Conservation (phyloP, 2,797 vertebrate genomes). For the Bradypus variegatus region DNA sequence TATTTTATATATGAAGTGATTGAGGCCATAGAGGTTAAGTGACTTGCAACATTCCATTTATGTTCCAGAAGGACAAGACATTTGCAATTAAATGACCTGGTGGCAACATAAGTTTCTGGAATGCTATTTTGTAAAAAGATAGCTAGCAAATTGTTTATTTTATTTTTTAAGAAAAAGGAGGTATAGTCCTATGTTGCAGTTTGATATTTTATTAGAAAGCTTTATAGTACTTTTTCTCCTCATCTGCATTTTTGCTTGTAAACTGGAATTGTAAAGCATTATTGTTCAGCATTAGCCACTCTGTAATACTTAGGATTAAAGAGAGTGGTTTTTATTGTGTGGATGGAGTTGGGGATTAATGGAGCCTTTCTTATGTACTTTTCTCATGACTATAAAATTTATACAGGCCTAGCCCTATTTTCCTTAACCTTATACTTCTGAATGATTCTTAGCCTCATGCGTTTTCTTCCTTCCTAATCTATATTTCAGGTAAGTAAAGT, state of each 20-base stretch:
- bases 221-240: background rate
- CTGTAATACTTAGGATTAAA: constrained; percentile 27
- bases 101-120: background rate
- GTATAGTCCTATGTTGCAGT: background rate
- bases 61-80: background rate
- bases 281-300: background rate
- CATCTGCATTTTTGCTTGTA: constrained; percentile 3
- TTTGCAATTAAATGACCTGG: background rate
- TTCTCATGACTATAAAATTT: constrained; percentile 36
- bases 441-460: constrained; percentile 16
- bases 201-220: background rate
- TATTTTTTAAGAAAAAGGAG: background rate
- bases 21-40: background rate
- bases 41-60: background rate
- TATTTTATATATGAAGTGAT: constrained; percentile 4
- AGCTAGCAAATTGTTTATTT: background rate
- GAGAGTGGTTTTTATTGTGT: constrained; percentile 2
- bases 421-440: constrained; percentile 14
- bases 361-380: constrained; percentile 23
- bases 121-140: background rate
- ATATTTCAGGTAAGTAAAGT: constrained; percentile 37
- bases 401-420: constrained; percentile 2
- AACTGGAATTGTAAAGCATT: background rate
- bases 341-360: background rate
- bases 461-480: constrained; percentile 28